These are phyloP conservation scores for Drosophila subobscura DNA, from an alignment of 1,140 invertebrate species.

Conservation along the genomic window DNA sequence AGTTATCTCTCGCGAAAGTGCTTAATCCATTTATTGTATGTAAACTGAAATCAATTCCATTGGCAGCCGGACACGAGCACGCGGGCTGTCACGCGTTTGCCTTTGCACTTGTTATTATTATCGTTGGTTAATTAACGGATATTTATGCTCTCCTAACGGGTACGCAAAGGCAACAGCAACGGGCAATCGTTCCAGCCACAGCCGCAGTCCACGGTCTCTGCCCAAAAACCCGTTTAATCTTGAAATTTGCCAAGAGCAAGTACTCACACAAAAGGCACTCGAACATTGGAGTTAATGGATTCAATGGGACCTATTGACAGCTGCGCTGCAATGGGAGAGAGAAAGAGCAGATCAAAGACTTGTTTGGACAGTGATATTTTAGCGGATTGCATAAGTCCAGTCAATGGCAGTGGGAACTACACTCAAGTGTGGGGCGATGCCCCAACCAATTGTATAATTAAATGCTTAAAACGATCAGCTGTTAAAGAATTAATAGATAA, in stretches of 20 bases:
- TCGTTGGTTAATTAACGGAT: slow-evolving; percentile 67
- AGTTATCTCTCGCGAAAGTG: too few species aligned
- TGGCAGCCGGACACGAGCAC: slow-evolving; percentile 21
- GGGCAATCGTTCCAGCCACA: slow-evolving; percentile 56
- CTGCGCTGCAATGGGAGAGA: slow-evolving; percentile 9
- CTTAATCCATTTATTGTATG: too few species aligned
- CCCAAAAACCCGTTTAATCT: slow-evolving; percentile 83
- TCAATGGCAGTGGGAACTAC: neutral
- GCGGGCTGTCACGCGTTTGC: slow-evolving; percentile 9
- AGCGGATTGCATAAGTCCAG: slow-evolving; percentile 23
- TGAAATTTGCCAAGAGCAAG: slow-evolving; percentile 70
- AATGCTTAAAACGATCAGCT: too few species aligned
- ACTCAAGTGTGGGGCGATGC: slow-evolving; percentile 1
- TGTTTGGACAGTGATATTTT: slow-evolving; percentile 45
- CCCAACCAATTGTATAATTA: neutral
- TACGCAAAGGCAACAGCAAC: too few species aligned
- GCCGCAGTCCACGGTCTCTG: slow-evolving; percentile 50
- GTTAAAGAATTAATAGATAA: neutral
- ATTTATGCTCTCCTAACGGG: slow-evolving; percentile 51
- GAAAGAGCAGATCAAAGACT: slow-evolving; percentile 21
- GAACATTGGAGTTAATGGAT: slow-evolving; percentile 26
- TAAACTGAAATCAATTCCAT: slow-evolving; percentile 26
- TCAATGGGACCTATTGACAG: slow-evolving; percentile 44
- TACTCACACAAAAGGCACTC: slow-evolving; percentile 6
- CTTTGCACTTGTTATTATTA: slow-evolving; percentile 68